Evolutionary conservation across 2,113 vertebrate genomes (phyloP).

Genomic region (Baryphthengus martii): DNA sequence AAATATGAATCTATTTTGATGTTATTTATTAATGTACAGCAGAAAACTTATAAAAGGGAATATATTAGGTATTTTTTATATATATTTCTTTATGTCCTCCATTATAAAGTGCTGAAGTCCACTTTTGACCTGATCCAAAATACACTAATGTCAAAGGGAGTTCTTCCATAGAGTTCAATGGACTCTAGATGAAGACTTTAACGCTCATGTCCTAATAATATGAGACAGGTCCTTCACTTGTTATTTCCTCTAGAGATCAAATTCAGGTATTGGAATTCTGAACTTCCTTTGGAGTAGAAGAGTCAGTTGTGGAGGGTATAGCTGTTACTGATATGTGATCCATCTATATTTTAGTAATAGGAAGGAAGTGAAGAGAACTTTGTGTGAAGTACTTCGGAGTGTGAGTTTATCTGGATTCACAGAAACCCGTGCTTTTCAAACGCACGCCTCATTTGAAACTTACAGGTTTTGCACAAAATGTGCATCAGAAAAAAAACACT

Average conservation of each 20-base stretch:
- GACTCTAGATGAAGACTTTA: neutral
- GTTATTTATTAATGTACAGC: neutral
- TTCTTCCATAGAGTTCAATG: neutral
- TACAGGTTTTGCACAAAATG: neutral
- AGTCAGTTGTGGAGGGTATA: neutral
- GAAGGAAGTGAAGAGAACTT: conserved; percentile 40
- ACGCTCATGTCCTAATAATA: conserved; percentile 46
- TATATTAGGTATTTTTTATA: neutral
- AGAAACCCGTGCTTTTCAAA: neutral
- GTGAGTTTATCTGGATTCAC: neutral
- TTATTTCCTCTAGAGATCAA: conserved; percentile 63
- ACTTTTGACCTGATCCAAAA: neutral
- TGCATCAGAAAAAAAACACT: neutral
- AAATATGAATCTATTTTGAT: neutral
- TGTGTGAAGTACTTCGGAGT: neutral
- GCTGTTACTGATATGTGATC: conserved; percentile 46
- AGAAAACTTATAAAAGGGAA: neutral
- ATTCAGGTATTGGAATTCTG: conserved; percentile 55
- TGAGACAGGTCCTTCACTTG: conserved; percentile 40
- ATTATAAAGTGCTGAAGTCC: neutral
- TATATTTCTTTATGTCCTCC: neutral
- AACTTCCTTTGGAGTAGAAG: conserved; percentile 51
- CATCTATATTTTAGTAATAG: conserved; percentile 18
- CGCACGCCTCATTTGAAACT: neutral
- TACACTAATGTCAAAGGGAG: neutral